Evolutionary conservation across 2,888 invertebrate genomes (phyloP), one percentile per base, ranked within the genome.

Genomic region (Andrena minutula): DNA sequence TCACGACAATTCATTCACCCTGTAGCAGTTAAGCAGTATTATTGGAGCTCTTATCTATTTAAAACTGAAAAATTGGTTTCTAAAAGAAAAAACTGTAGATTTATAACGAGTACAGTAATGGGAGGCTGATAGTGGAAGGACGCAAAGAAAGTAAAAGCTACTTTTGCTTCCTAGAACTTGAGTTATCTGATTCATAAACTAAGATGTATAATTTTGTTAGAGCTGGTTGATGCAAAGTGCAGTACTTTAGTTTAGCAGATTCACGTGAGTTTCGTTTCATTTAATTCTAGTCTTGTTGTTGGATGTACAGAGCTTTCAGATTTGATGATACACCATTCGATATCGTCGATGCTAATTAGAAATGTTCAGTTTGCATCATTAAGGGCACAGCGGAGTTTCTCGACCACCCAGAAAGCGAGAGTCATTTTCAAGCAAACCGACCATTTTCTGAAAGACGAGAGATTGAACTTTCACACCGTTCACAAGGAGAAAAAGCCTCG

Each of bases 401-500:
- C 23, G 20, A 41, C n/a, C 12, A 8, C 12, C 41, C 23, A 41
- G 41, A 41, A 23, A 63, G 32, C 41, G 12, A 60, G 69, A 49
- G 32, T 60, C 1, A 12, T 30, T 32, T 16, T 66, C 51, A 16
- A 60, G 30, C 12, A 60, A n/a, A 60, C 30, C 26, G n/a, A 7
- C 28, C 35, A 23, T 74, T 74, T 23, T 30, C 1, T 51, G 12
- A 51, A 60, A 60, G 28, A 10, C 5, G 32, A 47, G n/a, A 77
- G 69, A 70, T 77, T 56, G 49, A 64, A 77, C 78, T 77, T 79
- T 78, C 79, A 70, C 70, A 35, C 41, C 35, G 20, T 30, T 60
- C 20, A 20, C 26, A 47, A 6, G 8, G 10, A 64, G 49, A 49
- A 61, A 26, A 47, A 64, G 12, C 49, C 35, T 10, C 12, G 23